Evolutionary conservation across 1,140 invertebrate species (phyloP), one percentile per base, ranked within the genome.

Genomic region (Heliconius nattereri): DNA sequence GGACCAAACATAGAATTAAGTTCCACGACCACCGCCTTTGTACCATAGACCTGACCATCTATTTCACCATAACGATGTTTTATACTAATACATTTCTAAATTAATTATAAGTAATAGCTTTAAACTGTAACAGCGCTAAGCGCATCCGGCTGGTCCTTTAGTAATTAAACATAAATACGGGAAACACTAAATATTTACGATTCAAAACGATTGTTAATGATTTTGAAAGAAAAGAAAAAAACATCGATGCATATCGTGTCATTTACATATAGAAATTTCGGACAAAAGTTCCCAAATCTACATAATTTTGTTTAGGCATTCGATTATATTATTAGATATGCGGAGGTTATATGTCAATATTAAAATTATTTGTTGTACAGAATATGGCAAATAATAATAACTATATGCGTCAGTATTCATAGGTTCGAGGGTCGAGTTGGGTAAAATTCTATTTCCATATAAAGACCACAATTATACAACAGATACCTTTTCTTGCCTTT

Each of bases 231-330:
- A 23, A 60, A 66, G 13, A 26, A 66, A 66, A 66, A 8, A 16
- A 11, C 6, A 26, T 13, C 60, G 60, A 66, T 66, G 29, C 60
- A 66, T 66, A 66, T 66, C 60, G 26, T n/a, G 6, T 13, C 8
- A 66, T 66, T 66, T 26, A 66, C 60, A 66, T 66, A 19, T 66
- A 66, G 60, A 66, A 66, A 66, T 66, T 66, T 66, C 1, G 23
- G 26, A 66, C 60, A 66, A 66, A 26, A 66, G 23, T 26, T 66
- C 7, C 8, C 2, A 66, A 66, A 66, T 66, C 60, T 66, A 66
- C 60, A 66, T 66, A 66, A 66, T 66, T 66, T 66, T 66, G 60
- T 66, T 66, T 11, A 66, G 60, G 26, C 60, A 66, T 66, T 66
- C 60, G 60, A 66, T 66, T 6, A 66, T 66, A 66, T 29, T 66